These are phyloP conservation scores for Ictalurus punctatus DNA, from an alignment of 2,113 vertebrate genomes.

Conservation along the genomic window DNA sequence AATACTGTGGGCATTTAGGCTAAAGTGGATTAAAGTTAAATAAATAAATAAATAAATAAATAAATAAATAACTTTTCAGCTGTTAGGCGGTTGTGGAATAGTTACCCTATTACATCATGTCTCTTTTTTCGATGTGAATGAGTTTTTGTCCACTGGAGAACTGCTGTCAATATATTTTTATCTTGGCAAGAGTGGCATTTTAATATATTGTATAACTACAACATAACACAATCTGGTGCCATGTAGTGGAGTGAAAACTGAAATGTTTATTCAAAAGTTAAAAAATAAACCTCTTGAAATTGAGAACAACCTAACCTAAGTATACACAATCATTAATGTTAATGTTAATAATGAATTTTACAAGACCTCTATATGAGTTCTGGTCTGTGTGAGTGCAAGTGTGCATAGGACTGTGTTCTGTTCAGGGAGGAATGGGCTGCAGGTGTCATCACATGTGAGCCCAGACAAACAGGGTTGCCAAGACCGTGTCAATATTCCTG, in stretches of 20 bases:
- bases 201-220: neutral
- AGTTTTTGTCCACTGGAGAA: slow-evolving; percentile 1
- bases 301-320: neutral
- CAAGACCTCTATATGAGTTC: neutral
- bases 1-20: neutral
- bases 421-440: slow-evolving; percentile 15
- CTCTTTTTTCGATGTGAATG: slow-evolving; percentile 11
- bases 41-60: too few relatives aligned
- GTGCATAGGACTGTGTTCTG: slow-evolving; percentile 15
- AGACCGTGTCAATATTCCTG: slow-evolving; percentile 25
- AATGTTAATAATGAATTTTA: slow-evolving; percentile 3
- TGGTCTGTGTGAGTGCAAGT: neutral
- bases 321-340: slow-evolving; percentile 1
- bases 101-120: slow-evolving; percentile 35
- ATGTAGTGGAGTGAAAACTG: neutral
- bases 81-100: slow-evolving; percentile 28
- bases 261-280: neutral
- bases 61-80: too few relatives aligned
- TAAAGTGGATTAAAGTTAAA: neutral
- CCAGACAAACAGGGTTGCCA: slow-evolving; percentile 37
- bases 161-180: neutral
- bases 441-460: slow-evolving; percentile 38
- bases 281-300: neutral
- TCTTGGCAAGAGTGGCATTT: neutral
- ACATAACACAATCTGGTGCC: neutral